Conservation (phyloP, 2,888 invertebrate species). For the Oxytorus armatus region DNA sequence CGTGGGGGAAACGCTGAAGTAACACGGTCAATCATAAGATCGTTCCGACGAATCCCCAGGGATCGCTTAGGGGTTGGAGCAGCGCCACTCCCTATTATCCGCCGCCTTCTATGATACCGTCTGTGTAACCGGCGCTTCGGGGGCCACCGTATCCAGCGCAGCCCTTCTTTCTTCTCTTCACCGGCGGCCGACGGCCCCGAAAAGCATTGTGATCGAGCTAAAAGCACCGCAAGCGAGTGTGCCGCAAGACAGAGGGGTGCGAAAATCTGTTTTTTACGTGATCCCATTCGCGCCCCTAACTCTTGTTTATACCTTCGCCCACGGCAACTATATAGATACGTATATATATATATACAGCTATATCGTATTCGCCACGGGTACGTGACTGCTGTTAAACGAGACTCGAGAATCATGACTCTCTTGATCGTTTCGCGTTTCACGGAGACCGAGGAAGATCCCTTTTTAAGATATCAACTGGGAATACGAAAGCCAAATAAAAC, state of each 20-base stretch:
- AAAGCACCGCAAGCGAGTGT: slow-evolving; percentile 49
- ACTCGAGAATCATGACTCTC: slow-evolving; percentile 55
- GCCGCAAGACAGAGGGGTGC: slow-evolving; percentile 73
- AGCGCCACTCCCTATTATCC: slow-evolving; percentile 65
- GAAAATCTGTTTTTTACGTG: slow-evolving; percentile 83
- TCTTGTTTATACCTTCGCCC: slow-evolving; percentile 76
- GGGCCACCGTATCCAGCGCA: slow-evolving; percentile 26
- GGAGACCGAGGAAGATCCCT: slow-evolving; percentile 19
- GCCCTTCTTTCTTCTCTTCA: slow-evolving; percentile 71
- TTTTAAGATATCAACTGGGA: slow-evolving; percentile 46
- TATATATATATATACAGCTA: slow-evolving; percentile 57
- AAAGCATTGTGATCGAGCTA: slow-evolving; percentile 71
- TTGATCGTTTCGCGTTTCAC: slow-evolving; percentile 47
- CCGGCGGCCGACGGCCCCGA: slow-evolving; percentile 74
- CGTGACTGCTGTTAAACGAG: slow-evolving; percentile 65
- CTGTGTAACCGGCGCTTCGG: slow-evolving; percentile 37
- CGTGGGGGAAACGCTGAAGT: slow-evolving; percentile 76
- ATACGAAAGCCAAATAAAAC: slow-evolving; percentile 44
- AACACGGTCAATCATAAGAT: slow-evolving; percentile 85
- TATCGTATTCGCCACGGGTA: slow-evolving; percentile 23
- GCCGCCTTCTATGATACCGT: slow-evolving; percentile 47
- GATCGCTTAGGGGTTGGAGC: slow-evolving; percentile 79
- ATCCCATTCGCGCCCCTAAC: slow-evolving; percentile 80
- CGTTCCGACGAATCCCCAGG: slow-evolving; percentile 81
- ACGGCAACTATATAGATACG: slow-evolving; percentile 48